Evolutionary conservation across 2,113 vertebrate genomes (phyloP).

Genomic region (Heliornis fulica): DNA sequence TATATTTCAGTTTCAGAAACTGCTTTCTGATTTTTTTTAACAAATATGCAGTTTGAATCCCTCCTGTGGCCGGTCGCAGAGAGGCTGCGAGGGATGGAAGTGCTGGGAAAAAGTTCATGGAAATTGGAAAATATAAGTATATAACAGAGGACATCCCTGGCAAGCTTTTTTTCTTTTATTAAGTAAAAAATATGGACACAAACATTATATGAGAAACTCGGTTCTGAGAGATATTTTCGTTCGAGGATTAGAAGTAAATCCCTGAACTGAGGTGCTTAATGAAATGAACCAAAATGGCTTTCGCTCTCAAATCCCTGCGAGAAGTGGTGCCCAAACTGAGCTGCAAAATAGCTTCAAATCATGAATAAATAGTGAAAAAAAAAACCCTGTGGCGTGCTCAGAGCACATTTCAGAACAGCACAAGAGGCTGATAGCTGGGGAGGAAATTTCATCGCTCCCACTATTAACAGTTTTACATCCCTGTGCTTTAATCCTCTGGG

Average conservation of each 20-base stretch:
- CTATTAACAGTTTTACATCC: not conserved
- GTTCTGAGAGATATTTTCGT: not conserved
- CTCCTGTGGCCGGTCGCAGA: constrained; percentile 45
- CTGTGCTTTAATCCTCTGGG: not conserved
- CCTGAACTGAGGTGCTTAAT: constrained; percentile 45
- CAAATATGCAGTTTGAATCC: constrained; percentile 40
- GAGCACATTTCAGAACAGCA: not conserved
- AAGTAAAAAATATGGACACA: not conserved
- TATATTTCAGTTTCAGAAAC: not conserved
- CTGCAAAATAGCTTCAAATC: not conserved
- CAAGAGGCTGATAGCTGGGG: rapidly evolving
- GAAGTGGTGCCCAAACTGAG: not conserved
- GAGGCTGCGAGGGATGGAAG: not conserved
- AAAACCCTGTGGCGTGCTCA: rapidly evolving
- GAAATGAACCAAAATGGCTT: constrained; percentile 51
- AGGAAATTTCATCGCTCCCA: not conserved
- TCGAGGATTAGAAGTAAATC: constrained; percentile 33
- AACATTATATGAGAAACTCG: not conserved
- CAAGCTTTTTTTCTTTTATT: not conserved
- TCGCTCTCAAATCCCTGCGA: constrained; percentile 26
- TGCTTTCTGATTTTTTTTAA: not conserved
- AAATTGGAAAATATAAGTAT: not conserved
- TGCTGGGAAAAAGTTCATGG: not conserved
- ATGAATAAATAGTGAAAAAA: not conserved
- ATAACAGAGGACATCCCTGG: not conserved